Evolutionary conservation across 2,888 invertebrate genomes (phyloP), one percentile per base, ranked within the genome.

Genomic region (Aproaerema taeniolella): DNA sequence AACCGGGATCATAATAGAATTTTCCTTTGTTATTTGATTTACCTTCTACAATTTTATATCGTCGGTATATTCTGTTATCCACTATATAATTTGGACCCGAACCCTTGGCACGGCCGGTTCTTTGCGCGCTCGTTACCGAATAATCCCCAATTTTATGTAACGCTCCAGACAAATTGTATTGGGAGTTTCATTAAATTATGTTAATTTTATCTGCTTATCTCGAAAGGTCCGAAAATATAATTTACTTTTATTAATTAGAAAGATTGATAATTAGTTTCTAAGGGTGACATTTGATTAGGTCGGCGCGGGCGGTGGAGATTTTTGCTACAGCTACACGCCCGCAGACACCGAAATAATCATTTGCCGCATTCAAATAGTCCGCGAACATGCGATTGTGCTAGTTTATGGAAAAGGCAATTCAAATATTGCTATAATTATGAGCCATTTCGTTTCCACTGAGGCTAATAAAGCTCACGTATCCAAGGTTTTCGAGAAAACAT

Each of bases 11-110:
- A 68, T 83, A 80, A 83, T 71, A 61, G 59, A 74, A 82, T 83
- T 80, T 77, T 72, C 81, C 75, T 73, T 72, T 82, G 72, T 82
- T 81, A 83, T 81, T 81, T 75, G 80, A 81, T 82, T 82, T 82
- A 73, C 67, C 58, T 72, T 70, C 67, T 69, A 68, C 66, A 67
- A 72, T 77, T 79, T 78, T 76, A 76, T 74, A 60, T 67, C 62
- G 56, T 49, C 67, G 69, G 69, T 73, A n/a, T n/a, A 78, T 74
- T 71, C 73, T 67, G 71, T 67, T 70, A 70, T 67, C 68, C 63
- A 49, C 55, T 57, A 53, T 46, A 50, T 29, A 28, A 24, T 16
- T 34, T 15, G n/a, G n/a, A n/a, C n/a, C n/a, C n/a, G n/a, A n/a
- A n/a, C n/a, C n/a, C n/a, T n/a, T n/a, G n/a, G n/a, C n/a, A n/a